Conservation (phyloP, 2,113 vertebrate genomes). For the Rhinopomastus cyanomelas region DNA sequence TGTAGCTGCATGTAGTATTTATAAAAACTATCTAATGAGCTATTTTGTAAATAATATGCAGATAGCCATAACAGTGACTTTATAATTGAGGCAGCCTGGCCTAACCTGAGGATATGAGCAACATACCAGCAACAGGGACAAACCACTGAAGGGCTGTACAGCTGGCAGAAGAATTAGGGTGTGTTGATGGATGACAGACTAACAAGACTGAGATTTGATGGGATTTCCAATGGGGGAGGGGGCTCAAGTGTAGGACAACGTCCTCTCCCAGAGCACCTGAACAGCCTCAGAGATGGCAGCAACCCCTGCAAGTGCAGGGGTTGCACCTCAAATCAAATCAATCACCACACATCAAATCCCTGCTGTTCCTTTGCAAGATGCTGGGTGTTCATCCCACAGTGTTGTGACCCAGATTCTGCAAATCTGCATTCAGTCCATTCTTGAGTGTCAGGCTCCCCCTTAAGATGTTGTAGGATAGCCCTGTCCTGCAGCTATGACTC, state of each 20-base stretch:
- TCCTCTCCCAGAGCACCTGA: neutral
- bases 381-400: neutral
- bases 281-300: neutral
- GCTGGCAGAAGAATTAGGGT: neutral
- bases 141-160: neutral
- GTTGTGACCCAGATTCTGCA: neutral
- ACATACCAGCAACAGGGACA: neutral
- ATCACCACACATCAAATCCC: rapidly evolving
- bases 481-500: neutral
- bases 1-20: slow-evolving; percentile 35
- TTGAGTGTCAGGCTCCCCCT: neutral
- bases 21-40: slow-evolving; percentile 13
- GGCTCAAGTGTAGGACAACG: neutral
- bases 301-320: neutral
- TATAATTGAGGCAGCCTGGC: neutral
- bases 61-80: neutral
- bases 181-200: neutral
- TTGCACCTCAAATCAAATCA: no score
- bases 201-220: neutral
- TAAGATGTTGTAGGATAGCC: rapidly evolving
- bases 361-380: neutral
- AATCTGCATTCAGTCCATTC: neutral
- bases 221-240: neutral
- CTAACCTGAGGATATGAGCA: neutral
- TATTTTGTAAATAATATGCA: slow-evolving; percentile 39